These are phyloP conservation scores for Euclidia mi DNA, from an alignment of 2,888 invertebrate genomes.

Conservation along the genomic window DNA sequence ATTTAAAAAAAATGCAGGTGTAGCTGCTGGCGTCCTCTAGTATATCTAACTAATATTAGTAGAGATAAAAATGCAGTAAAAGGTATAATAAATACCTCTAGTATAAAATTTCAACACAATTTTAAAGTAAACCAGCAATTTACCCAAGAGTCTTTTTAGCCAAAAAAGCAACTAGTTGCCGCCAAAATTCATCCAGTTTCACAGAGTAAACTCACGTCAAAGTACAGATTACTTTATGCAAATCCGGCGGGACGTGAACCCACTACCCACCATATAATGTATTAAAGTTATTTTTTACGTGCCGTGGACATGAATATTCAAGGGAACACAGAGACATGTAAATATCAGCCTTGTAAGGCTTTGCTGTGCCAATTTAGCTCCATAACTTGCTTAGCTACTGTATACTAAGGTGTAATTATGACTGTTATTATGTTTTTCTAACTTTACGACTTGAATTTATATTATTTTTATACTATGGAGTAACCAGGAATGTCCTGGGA, in stretches of 20 bases:
- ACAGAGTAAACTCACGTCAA: background rate
- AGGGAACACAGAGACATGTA: constrained; percentile 33
- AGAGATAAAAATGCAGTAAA: too few relatives aligned
- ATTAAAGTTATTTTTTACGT: constrained; percentile 37
- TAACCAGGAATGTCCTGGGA: too few relatives aligned
- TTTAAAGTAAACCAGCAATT: too few relatives aligned
- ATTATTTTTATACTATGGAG: too few relatives aligned
- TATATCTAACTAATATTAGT: too few relatives aligned
- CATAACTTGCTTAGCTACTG: background rate
- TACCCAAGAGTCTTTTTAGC: too few relatives aligned
- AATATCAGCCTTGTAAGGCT: constrained; percentile 9
- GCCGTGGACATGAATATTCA: constrained; percentile 49
- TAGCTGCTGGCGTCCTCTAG: too few relatives aligned
- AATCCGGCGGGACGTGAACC: background rate
- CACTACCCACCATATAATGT: constrained; percentile 20
- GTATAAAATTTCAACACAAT: too few relatives aligned
- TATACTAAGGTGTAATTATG: background rate
- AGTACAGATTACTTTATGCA: constrained; percentile 18
- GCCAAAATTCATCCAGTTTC: background rate
- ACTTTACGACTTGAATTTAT: too few relatives aligned
- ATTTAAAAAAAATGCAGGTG: too few relatives aligned
- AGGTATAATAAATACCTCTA: too few relatives aligned
- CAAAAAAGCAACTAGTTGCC: background rate
- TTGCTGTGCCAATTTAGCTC: constrained; percentile 14
- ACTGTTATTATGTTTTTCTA: too few relatives aligned